phyloP scores from a whole-genome alignment of 2,797 vertebrate species.

The Liparis tanakae region DNA sequence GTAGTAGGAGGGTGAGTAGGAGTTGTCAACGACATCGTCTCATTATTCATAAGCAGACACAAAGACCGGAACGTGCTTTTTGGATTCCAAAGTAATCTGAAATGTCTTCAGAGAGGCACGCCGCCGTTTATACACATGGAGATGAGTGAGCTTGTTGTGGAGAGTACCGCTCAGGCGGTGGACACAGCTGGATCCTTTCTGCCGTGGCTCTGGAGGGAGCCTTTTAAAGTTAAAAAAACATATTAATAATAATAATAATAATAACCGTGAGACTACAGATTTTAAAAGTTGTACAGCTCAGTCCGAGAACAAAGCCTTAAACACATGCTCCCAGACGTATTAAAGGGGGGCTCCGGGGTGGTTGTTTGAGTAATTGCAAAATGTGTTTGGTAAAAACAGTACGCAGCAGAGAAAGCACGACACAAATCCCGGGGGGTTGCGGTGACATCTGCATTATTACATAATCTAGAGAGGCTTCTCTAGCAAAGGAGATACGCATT shows the following conservation, averaged over 20 bases:
- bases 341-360: background rate
- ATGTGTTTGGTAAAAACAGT: background rate
- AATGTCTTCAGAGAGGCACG: constrained; percentile 8
- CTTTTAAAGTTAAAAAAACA: background rate
- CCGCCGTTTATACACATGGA: background rate
- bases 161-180: background rate
- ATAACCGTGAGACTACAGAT: background rate
- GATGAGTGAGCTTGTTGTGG: background rate
- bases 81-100: constrained; percentile 17
- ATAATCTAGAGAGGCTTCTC: background rate
- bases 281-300: background rate
- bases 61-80: constrained; percentile 31
- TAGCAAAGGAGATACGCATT: background rate
- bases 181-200: constrained; percentile 2
- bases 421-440: background rate
- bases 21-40: constrained; percentile 65
- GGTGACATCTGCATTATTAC: constrained; percentile 2
- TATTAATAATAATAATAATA: background rate
- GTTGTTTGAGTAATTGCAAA: background rate
- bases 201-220: background rate
- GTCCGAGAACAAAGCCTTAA: too few relatives aligned
- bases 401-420: background rate
- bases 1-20: constrained; percentile 61
- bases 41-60: constrained; percentile 62
- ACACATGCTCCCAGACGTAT: too few relatives aligned